phyloP scores from a whole-genome alignment of 2,113 vertebrate species.

The Pipra filicauda region DNA sequence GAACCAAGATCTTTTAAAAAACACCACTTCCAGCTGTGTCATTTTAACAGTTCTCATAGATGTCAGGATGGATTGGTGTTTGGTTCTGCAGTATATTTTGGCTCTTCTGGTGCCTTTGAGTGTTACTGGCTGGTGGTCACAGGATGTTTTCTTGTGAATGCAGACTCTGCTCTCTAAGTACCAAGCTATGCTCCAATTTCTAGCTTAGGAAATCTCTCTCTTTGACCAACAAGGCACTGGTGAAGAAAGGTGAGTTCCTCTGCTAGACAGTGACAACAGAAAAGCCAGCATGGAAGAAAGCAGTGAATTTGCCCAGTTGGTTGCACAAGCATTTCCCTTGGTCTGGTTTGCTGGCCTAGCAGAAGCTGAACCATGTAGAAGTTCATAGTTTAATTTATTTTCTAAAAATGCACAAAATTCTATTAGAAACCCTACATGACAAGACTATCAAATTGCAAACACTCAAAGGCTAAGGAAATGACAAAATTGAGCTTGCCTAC shows the following conservation, averaged over 20 bases:
- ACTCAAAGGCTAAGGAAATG: slow-evolving; percentile 42
- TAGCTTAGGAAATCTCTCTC: neutral
- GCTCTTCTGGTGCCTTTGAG: neutral
- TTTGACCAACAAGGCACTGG: neutral
- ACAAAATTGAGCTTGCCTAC: slow-evolving; percentile 39
- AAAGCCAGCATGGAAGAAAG: neutral
- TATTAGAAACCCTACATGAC: slow-evolving; percentile 30
- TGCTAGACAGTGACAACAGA: neutral
- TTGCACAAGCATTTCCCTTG: neutral
- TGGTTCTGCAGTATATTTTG: neutral
- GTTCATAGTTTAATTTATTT: slow-evolving; percentile 2
- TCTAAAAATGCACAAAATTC: slow-evolving; percentile 39
- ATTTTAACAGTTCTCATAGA: neutral
- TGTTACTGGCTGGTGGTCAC: neutral
- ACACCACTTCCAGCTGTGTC: neutral
- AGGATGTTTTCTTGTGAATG: neutral
- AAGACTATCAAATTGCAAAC: slow-evolving; percentile 26
- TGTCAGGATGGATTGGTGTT: neutral
- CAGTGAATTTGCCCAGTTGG: neutral
- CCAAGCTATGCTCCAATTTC: neutral
- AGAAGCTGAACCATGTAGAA: neutral
- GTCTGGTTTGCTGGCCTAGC: neutral
- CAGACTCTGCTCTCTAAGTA: neutral
- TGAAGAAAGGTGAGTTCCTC: neutral
- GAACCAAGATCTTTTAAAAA: slow-evolving; percentile 36